Conservation (phyloP, 2,888 invertebrate species). For the Gari tellinella region DNA sequence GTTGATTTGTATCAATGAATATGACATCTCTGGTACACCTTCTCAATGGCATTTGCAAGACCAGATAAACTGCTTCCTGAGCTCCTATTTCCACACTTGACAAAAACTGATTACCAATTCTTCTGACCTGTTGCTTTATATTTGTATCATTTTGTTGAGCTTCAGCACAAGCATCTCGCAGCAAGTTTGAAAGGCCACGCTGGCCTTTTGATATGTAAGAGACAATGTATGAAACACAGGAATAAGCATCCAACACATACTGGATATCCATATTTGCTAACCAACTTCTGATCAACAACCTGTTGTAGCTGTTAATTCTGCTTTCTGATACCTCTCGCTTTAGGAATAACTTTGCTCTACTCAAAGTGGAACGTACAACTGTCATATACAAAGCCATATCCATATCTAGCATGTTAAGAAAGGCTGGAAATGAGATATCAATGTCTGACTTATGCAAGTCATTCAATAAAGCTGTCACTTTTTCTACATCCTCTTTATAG, state of each 20-base stretch:
- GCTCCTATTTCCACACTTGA: constrained; percentile 54
- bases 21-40: constrained; percentile 40
- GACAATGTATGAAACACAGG: too few species aligned
- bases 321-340: constrained; percentile 31
- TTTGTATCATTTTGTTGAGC: constrained; percentile 21
- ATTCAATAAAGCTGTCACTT: constrained; percentile 22
- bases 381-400: constrained; percentile 26
- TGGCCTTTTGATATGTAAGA: constrained; percentile 60
- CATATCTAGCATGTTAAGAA: constrained; percentile 41
- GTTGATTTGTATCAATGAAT: constrained; percentile 43
- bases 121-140: constrained; percentile 50
- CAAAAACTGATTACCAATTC: constrained; percentile 58
- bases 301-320: constrained; percentile 58
- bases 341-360: constrained; percentile 36
- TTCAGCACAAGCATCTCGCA: constrained; percentile 40
- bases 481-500: constrained; percentile 2
- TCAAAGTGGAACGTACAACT: constrained; percentile 28
- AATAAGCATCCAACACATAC: too few species aligned
- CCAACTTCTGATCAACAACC: constrained; percentile 42
- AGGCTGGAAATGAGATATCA: constrained; percentile 22
- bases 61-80: constrained; percentile 59
- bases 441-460: constrained; percentile 8
- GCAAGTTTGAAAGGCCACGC: constrained; percentile 51
- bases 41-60: constrained; percentile 54
- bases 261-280: constrained; percentile 61